phyloP scores from a whole-genome alignment of 23 tunicate genomes.

The Trididemnum nubilum region DNA sequence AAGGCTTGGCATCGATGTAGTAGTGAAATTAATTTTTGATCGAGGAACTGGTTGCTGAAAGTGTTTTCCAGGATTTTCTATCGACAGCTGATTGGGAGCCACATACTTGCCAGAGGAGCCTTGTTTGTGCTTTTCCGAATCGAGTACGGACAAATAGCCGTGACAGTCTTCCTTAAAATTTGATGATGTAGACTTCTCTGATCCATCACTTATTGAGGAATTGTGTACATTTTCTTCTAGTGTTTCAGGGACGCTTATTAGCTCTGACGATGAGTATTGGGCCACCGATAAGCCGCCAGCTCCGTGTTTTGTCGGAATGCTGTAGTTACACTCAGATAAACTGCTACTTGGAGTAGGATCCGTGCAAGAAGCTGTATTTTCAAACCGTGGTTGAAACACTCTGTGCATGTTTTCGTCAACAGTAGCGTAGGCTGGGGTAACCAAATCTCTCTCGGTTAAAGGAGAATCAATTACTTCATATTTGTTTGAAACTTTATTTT shows the following conservation, averaged over 20 bases:
- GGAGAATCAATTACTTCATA: constrained; percentile 18
- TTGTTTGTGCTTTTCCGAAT: background rate
- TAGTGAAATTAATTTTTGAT: background rate
- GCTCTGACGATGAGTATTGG: background rate
- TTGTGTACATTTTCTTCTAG: background rate
- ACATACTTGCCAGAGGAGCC: background rate
- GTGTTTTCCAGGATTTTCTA: background rate
- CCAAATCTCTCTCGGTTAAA: constrained; percentile 4
- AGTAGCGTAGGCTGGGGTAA: background rate
- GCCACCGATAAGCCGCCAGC: background rate
- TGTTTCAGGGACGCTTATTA: background rate
- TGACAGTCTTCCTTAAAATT: background rate
- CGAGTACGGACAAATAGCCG: background rate
- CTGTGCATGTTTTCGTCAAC: background rate
- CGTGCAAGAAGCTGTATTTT: background rate
- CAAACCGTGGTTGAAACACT: background rate
- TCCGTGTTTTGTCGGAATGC: background rate
- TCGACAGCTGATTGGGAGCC: background rate
- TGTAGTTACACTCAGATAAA: background rate
- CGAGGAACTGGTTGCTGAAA: constrained; percentile 9
- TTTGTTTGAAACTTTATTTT: background rate
- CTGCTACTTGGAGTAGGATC: background rate
- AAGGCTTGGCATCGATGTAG: background rate
- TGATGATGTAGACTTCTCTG: background rate
- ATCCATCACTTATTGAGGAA: background rate